Conservation (phyloP, 2,888 invertebrate genomes). For the Amaurobius ferox region DNA sequence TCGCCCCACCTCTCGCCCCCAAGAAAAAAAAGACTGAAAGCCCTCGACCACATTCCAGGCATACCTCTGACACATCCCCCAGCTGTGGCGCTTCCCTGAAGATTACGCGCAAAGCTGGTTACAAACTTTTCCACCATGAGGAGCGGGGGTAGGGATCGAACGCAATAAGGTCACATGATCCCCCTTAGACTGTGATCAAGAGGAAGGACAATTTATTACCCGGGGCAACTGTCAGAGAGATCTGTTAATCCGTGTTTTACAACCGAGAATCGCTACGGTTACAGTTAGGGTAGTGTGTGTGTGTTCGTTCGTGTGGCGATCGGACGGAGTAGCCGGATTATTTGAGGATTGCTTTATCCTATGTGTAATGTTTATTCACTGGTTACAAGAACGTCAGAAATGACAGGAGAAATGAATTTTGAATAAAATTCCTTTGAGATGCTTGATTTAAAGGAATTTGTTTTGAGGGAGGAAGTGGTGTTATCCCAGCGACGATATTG, state of each 20-base stretch:
- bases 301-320: no score
- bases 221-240: slow-evolving; percentile 60
- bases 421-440: no score
- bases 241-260: slow-evolving; percentile 68
- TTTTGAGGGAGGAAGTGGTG: no score
- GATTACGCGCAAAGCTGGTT: slow-evolving; percentile 16
- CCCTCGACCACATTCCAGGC: slow-evolving; percentile 33
- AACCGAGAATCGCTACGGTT: slow-evolving; percentile 10
- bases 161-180: slow-evolving; percentile 34
- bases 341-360: no score
- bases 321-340: no score
- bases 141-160: neutral
- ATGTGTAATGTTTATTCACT: no score
- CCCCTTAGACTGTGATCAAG: slow-evolving; percentile 34
- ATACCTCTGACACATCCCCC: slow-evolving; percentile 50
- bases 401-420: no score
- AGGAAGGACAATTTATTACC: slow-evolving; percentile 60
- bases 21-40: neutral
- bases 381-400: no score
- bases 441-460: no score
- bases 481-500: no score
- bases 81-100: slow-evolving; percentile 49
- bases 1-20: neutral
- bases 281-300: neutral
- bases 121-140: neutral